Conservation (phyloP, 2,113 vertebrate genomes). For the Mystacornis crossleyi region DNA sequence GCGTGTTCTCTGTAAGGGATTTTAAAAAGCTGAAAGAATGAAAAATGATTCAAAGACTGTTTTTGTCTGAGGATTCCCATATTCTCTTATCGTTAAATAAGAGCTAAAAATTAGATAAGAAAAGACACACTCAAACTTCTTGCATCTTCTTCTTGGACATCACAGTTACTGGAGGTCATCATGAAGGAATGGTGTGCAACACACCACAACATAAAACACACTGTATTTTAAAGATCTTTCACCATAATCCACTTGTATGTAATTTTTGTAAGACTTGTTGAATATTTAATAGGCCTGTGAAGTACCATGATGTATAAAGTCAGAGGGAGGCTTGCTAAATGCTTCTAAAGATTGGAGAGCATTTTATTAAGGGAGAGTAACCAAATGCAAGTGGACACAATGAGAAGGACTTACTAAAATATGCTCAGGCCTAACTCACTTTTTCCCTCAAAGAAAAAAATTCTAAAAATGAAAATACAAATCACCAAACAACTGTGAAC, state of each 20-base stretch:
- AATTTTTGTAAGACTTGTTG: slow-evolving; percentile 56
- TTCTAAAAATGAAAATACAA: not conserved
- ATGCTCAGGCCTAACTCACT: not conserved
- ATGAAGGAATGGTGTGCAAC: not conserved
- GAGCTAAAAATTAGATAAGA: not conserved
- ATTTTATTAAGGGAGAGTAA: slow-evolving; percentile 65
- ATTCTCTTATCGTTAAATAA: not conserved
- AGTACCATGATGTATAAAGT: not conserved
- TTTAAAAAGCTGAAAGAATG: not conserved
- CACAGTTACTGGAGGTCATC: not conserved
- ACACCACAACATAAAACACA: not conserved
- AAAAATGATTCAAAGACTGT: not conserved
- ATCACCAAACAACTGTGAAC: not conserved
- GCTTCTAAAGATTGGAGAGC: slow-evolving; percentile 22
- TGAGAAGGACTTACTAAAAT: not conserved
- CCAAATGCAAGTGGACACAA: slow-evolving; percentile 40
- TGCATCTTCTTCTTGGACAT: not conserved
- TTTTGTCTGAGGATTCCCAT: not conserved
- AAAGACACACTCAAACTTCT: not conserved
- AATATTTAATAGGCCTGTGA: slow-evolving; percentile 51
- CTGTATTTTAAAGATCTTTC: slow-evolving; percentile 10
- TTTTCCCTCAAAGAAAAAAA: not conserved
- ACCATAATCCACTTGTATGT: slow-evolving; percentile 10
- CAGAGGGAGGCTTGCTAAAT: slow-evolving; percentile 32
- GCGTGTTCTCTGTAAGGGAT: not conserved